These are phyloP conservation scores for Chymomyza costata DNA, from an alignment of 1,140 invertebrate species.

Conservation along the genomic window DNA sequence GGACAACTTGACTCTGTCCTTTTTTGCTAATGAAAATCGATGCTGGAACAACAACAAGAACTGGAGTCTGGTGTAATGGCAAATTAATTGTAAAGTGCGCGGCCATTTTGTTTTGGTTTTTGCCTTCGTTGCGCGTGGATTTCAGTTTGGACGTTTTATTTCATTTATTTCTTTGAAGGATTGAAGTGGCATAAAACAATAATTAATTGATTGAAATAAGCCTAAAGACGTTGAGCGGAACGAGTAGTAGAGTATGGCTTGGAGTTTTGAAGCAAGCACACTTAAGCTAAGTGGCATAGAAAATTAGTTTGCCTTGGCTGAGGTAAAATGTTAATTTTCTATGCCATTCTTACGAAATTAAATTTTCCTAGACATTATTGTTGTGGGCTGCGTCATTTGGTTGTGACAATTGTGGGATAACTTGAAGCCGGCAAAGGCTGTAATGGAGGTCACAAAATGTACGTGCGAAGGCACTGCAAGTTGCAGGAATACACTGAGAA, in stretches of 20 bases:
- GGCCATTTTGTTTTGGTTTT: constrained; percentile 63
- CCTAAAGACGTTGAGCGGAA: constrained; percentile 41
- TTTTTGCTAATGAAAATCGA: constrained; percentile 72
- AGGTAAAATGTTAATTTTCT: constrained; percentile 58
- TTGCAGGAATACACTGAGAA: constrained; percentile 22
- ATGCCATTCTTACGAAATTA: constrained; percentile 13
- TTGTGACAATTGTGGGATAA: constrained; percentile 7
- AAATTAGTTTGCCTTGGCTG: constrained; percentile 59
- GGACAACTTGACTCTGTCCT: constrained; percentile 37
- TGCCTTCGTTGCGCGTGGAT: constrained; percentile 40
- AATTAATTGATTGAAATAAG: constrained; percentile 70
- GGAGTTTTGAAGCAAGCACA: constrained; percentile 9
- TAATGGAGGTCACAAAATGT: constrained; percentile 11
- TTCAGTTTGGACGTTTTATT: constrained; percentile 1
- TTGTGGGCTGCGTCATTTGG: background rate
- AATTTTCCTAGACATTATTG: constrained; percentile 11
- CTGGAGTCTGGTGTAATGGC: constrained; percentile 41
- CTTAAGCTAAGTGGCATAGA: constrained; percentile 57
- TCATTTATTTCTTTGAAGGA: constrained; percentile 43
- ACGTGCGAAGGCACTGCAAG: constrained; percentile 27
- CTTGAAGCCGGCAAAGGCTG: background rate
- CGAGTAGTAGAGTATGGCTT: constrained; percentile 10
- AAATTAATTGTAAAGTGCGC: constrained; percentile 71
- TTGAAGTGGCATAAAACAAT: constrained; percentile 66
- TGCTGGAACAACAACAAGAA: constrained; percentile 22